Evolutionary conservation across 2,797 vertebrate genomes (phyloP).

Genomic region (Anguilla megastoma): DNA sequence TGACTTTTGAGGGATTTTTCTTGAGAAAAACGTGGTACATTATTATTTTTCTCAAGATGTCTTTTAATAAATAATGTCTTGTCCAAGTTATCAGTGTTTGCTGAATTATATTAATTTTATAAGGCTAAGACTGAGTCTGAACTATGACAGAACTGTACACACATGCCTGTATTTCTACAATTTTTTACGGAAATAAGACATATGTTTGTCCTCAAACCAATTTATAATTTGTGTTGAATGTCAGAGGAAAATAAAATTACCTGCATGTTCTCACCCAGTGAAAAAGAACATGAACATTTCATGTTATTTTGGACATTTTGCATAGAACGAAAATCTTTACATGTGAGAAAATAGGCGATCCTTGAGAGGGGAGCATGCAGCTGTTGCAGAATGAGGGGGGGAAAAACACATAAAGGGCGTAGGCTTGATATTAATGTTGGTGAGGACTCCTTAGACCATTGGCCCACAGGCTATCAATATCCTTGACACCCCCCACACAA

Average conservation of each 20-base stretch:
- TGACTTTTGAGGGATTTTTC: neutral
- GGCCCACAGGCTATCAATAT: constrained; percentile 2
- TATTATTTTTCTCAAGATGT: neutral
- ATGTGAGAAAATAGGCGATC: neutral
- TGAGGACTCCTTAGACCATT: neutral
- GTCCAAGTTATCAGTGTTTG: neutral
- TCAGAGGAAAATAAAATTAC: neutral
- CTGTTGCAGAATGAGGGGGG: neutral
- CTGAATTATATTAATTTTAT: neutral
- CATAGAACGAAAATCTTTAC: neutral
- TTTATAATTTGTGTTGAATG: neutral
- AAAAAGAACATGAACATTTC: too few species aligned
- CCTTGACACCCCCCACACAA: neutral
- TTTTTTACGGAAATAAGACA: neutral
- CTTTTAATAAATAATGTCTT: neutral
- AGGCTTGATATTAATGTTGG: neutral
- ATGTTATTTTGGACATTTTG: too few species aligned
- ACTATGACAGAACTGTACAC: neutral
- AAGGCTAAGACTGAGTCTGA: neutral
- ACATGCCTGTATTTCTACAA: neutral
- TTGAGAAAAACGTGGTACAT: too few species aligned
- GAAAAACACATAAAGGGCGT: neutral
- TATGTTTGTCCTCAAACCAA: neutral
- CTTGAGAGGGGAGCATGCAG: neutral
- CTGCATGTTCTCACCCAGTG: too few species aligned